Evolutionary conservation across 2,888 invertebrate genomes (phyloP), one percentile per base, ranked within the genome.

Genomic region (Fragum whitleyi): DNA sequence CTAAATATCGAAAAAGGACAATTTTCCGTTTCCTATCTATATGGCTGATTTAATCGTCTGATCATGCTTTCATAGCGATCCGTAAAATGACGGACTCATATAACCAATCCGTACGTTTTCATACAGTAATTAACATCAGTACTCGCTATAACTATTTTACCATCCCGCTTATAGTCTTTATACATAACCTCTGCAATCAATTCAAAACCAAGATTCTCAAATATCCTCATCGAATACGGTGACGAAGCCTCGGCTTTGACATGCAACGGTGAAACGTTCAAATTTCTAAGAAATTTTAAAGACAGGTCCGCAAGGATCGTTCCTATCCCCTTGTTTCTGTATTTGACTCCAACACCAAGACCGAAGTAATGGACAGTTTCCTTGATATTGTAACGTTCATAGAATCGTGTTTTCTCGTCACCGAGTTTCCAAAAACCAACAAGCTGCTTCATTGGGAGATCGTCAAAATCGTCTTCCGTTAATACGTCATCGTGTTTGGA

Each of bases 191-290:
- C 81, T n/a, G 59, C 51, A 6, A 75, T 28, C 14, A 39, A 32
- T 26, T 78, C 81, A 68, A 81, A 78, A 16, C 72, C 78, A 2
- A 74, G 59, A n/a, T 75, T 74, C 29, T 81, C 75, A 55, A 47
- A 81, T 21, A 78, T 81, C 19, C 55, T 55, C 59, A 78, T 74
- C 0, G 81, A 81, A 42, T 53, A 78, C 23, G 65, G 65, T 0
- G 78, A 78, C 1, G 74, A 47, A 19, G 47, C 71, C 14, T 72
- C 75, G 2, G 71, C 73, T 57, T 78, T 78, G 9, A 81, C 59
- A 39, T 68, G 71, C 2, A 57, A n/a, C 3, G 78, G 75, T 14
- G 32, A 57, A 19, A 68, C 47, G 14, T 71, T 65, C 23, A 81
- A 19, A 32, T 61, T 61, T n/a, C 32, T 61, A 1, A 61, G 61